phyloP scores from a whole-genome alignment of 2,797 vertebrate species.

The Leptodactylus fallax region DNA sequence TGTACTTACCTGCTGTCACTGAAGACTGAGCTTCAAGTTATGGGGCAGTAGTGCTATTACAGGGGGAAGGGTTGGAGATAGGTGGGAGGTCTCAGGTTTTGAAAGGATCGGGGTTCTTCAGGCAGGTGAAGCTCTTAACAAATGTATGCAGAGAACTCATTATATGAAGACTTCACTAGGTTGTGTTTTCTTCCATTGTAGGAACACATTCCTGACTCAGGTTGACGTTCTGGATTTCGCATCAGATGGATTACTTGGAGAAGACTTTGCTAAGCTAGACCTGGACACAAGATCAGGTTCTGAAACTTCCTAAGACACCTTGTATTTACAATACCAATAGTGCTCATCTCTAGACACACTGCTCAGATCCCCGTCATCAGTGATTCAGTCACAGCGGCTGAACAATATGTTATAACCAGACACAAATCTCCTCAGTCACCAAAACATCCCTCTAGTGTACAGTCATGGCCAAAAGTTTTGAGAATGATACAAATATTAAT shows the following conservation, averaged over 20 bases:
- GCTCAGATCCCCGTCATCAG: no score
- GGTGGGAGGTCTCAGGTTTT: not conserved
- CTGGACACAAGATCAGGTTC: slow-evolving; percentile 77
- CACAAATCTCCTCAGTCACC: no score
- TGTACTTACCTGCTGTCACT: not conserved
- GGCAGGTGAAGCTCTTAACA: no score
- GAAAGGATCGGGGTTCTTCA: not conserved
- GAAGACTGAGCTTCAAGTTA: not conserved
- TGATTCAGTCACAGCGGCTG: no score
- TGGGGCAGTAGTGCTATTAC: no score
- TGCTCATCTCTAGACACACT: no score
- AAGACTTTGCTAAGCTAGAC: slow-evolving; percentile 57
- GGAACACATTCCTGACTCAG: slow-evolving; percentile 72
- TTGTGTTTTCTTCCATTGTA: slow-evolving; percentile 61
- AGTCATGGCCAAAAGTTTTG: no score
- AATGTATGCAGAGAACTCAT: not conserved
- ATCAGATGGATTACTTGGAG: slow-evolving; percentile 56
- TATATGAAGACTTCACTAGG: not conserved
- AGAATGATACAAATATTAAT: no score
- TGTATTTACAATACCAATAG: not conserved
- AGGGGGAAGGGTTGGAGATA: not conserved
- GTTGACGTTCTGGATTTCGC: slow-evolving; percentile 61
- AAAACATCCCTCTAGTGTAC: no score
- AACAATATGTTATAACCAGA: no score
- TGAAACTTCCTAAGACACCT: not conserved